These are phyloP conservation scores for Pangasius macronema DNA, from an alignment of 2,797 vertebrate genomes.

Conservation along the genomic window DNA sequence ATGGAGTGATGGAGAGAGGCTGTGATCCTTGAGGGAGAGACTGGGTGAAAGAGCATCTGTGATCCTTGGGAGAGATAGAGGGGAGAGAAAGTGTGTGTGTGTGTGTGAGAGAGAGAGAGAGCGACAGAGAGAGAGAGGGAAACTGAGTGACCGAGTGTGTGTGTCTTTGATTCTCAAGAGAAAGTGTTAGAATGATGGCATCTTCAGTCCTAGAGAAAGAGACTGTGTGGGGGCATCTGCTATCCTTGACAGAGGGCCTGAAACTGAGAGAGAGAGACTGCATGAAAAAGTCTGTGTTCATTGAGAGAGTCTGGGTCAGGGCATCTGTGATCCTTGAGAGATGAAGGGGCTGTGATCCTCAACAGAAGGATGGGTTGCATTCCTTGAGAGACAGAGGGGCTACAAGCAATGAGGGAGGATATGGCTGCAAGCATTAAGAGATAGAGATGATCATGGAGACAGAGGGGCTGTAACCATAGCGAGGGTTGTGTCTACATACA, in stretches of 20 bases:
- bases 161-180: neutral
- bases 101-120: neutral
- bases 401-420: neutral
- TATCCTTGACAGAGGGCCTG: neutral
- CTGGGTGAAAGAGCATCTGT: neutral
- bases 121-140: neutral
- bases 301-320: neutral
- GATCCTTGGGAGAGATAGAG: neutral
- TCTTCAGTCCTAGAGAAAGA: neutral
- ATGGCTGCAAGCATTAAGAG: neutral
- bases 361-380: neutral
- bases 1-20: neutral
- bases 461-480: neutral
- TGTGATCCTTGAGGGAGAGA: neutral
- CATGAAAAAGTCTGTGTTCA: neutral
- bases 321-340: neutral
- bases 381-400: neutral
- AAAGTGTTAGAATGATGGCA: neutral
- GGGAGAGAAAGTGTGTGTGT: neutral
- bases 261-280: neutral
- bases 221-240: neutral
- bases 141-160: neutral
- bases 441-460: neutral
- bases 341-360: neutral
- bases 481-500: neutral